Percentiles rank a stretch among this genome's conserved stretches.
Evolutionary conservation across 2,797 vertebrate genomes (phyloP).

Genomic region (Spinus olivaceus): DNA sequence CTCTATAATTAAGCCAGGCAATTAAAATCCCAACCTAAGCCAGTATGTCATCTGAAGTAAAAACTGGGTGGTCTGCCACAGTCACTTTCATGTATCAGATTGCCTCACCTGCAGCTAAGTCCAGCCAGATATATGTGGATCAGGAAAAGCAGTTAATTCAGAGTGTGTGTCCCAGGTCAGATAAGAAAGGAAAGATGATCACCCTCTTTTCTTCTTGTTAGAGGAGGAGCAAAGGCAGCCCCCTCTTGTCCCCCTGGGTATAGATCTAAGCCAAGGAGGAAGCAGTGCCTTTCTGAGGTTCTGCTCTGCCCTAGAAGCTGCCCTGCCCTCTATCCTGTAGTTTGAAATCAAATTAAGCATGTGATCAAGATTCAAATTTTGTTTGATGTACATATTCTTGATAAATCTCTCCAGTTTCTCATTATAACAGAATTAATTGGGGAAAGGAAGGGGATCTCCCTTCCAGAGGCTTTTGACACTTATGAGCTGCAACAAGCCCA

Average conservation of each 20-base stretch:
- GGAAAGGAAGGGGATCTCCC: neutral
- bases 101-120: neutral
- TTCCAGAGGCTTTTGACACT: neutral
- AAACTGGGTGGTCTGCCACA: neutral
- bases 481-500: neutral
- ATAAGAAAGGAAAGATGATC: neutral
- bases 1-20: neutral
- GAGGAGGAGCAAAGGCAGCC: neutral
- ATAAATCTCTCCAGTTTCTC: neutral
- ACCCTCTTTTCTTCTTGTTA: neutral
- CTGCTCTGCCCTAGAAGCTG: neutral
- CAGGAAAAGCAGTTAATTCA: neutral
- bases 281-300: neutral
- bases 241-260: fast-evolving
- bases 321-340: neutral
- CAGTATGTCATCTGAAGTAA: neutral
- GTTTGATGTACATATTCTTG: neutral
- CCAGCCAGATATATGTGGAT: fast-evolving
- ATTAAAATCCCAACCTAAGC: neutral
- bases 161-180: neutral
- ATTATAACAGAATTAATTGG: neutral
- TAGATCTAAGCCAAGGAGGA: neutral
- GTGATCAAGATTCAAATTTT: neutral
- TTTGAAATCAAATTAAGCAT: neutral
- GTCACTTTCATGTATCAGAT: neutral